phyloP scores from a whole-genome alignment of 1,140 invertebrate species.

The Planococcus citri region DNA sequence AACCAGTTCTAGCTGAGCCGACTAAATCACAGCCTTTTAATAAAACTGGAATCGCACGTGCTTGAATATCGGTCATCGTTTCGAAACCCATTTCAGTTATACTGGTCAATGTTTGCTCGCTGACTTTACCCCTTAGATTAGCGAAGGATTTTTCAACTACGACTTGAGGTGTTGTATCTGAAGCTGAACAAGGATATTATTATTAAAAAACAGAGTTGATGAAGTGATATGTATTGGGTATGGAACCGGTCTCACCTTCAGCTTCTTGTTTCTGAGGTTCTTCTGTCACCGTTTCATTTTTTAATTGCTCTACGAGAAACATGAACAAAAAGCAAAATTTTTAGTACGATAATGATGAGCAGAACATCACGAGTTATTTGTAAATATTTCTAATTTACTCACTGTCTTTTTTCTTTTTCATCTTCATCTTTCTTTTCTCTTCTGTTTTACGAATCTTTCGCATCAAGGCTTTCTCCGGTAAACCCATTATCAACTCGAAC shows the following conservation, averaged over 20 bases:
- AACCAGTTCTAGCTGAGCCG: constrained; percentile 91
- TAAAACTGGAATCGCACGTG: constrained; percentile 76
- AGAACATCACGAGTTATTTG: too few species aligned
- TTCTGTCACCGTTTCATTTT: too few species aligned
- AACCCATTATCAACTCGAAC: constrained; percentile 41
- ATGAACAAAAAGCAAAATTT: too few species aligned
- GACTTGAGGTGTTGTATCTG: neutral
- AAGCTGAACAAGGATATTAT: neutral
- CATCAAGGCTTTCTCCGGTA: constrained; percentile 61
- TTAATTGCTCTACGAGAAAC: too few species aligned
- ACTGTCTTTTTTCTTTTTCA: constrained; percentile 41
- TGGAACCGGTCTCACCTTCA: neutral
- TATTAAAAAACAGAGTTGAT: neutral
- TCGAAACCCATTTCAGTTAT: constrained; percentile 91
- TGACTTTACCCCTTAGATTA: constrained; percentile 50
- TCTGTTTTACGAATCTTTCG: constrained; percentile 64
- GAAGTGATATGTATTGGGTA: neutral
- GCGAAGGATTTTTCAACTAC: constrained; percentile 40
- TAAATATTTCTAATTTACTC: constrained; percentile 22
- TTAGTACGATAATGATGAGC: too few species aligned
- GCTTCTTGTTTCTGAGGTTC: too few species aligned
- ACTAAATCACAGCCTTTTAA: constrained; percentile 91
- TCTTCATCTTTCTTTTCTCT: constrained; percentile 52
- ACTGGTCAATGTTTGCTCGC: constrained; percentile 70
- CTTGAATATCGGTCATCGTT: constrained; percentile 95